phyloP scores from a whole-genome alignment of 2,888 invertebrate species.

The Dolomedes plantarius region DNA sequence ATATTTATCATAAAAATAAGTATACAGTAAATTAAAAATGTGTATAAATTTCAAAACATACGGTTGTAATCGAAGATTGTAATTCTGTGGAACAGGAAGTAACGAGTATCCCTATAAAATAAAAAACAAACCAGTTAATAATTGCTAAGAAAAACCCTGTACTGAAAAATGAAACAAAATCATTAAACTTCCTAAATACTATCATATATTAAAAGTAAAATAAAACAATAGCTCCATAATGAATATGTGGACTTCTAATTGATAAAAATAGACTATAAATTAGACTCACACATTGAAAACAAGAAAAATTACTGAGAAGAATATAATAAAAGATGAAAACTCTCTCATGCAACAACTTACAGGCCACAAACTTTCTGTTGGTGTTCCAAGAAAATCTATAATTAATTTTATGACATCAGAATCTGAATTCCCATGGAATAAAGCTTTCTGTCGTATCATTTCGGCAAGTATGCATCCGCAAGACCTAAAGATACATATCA shows the following conservation, averaged over 20 bases:
- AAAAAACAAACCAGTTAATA: background rate
- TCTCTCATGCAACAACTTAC: no score
- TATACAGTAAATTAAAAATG: no score
- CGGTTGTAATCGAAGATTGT: constrained; percentile 28
- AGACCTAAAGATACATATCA: background rate
- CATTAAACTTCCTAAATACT: background rate
- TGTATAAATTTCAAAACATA: no score
- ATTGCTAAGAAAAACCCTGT: no score
- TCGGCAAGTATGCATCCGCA: constrained; percentile 53
- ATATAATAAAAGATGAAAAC: no score
- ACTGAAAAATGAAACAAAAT: no score
- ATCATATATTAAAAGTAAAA: background rate
- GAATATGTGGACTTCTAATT: no score
- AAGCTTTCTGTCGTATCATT: constrained; percentile 19
- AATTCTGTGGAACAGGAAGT: constrained; percentile 23
- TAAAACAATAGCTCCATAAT: no score
- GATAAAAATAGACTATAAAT: no score
- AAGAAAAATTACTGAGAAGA: background rate
- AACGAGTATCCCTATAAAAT: constrained; percentile 29
- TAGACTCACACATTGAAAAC: no score
- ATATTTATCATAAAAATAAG: no score
- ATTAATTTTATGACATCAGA: constrained; percentile 32
- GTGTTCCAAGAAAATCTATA: constrained; percentile 41
- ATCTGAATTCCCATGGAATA: constrained; percentile 42
- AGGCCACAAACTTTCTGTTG: constrained; percentile 42